Conservation (phyloP, 35 echinoderm and acorn worm genomes). For the Apostichopus californicus region DNA sequence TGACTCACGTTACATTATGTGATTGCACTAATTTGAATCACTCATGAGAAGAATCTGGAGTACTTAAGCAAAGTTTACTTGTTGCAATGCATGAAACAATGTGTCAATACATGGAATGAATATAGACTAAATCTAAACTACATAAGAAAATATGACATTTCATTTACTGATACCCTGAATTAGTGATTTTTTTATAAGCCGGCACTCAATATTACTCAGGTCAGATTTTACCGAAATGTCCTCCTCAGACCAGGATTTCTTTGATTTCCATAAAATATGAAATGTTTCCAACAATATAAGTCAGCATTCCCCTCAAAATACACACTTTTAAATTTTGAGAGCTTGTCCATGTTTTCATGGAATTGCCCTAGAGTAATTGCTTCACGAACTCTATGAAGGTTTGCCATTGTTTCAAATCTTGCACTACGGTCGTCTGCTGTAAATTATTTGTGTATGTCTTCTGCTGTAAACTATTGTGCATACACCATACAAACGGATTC, state of each 20-base stretch:
- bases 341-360: too few relatives aligned
- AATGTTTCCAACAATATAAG: too few relatives aligned
- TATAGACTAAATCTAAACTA: constrained; percentile 30
- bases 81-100: constrained; percentile 36
- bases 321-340: too few relatives aligned
- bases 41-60: neutral
- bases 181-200: neutral
- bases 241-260: constrained; percentile 16
- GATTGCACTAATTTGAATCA: too few relatives aligned
- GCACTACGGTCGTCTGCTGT: too few relatives aligned
- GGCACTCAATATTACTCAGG: neutral
- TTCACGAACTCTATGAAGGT: neutral
- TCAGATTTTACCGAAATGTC: constrained; percentile 19
- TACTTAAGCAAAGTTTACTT: neutral
- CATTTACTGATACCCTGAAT: constrained; percentile 13
- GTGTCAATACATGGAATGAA: constrained; percentile 8
- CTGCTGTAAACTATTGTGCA: too few relatives aligned
- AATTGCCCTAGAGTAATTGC: neutral
- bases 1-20: too few relatives aligned
- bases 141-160: neutral
- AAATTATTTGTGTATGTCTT: too few relatives aligned
- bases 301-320: too few relatives aligned
- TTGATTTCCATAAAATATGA: neutral
- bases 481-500: too few relatives aligned
- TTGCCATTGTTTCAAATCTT: neutral